Evolutionary conservation across 2,797 vertebrate genomes (phyloP), one percentile per base, ranked within the genome.

Genomic region (Lagocephalus sceleratus): DNA sequence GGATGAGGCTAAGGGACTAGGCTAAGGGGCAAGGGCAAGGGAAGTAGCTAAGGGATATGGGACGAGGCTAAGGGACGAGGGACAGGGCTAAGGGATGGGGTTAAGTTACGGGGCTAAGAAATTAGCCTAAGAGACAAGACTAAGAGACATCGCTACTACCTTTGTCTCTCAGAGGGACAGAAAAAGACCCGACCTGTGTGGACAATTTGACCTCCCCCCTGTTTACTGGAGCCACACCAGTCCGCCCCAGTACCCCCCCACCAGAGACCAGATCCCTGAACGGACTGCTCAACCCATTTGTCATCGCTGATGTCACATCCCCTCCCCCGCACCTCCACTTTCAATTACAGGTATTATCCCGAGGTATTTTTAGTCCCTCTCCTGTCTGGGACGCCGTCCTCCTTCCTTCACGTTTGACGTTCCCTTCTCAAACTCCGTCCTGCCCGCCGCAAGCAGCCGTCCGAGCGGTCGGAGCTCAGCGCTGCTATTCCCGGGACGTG

Each of bases 351-450:
- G 63, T 75, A 22, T 57, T 41, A 9, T 70, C 59, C 51, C 60
- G 53, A 29, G 22, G 19, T 76, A 80, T 84, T 82, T 73, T 67
- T 52, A 80, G 70, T 57, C 54, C 29, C 54, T 11, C 10, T 49
- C 60, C 69, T 45, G 65, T 71, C 68, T 65, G 68, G 22, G 50
- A 42, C 0, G 53, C 62, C 55, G 46, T 63, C 43, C 51, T 57
- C 25, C 40, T 9, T 66, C 61, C 53, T 38, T 49, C 70, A 60
- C 57, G 59, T 60, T 47, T 44, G 42, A 44, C 42, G 17, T 14
- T 20, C 58, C n/a, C n/a, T n/a, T 39, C 35, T 14, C 56, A 1
- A 19, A 26, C 3, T 35, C 48, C 41, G 42, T 47, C 4, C 44
- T 46, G 20, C 2, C 1, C 42, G 46, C 20, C 14, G 9, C 46